Percentiles rank a stretch among this genome's conserved stretches.
Conservation (phyloP, 1,140 invertebrate genomes). For the Anoplophora glabripennis region DNA sequence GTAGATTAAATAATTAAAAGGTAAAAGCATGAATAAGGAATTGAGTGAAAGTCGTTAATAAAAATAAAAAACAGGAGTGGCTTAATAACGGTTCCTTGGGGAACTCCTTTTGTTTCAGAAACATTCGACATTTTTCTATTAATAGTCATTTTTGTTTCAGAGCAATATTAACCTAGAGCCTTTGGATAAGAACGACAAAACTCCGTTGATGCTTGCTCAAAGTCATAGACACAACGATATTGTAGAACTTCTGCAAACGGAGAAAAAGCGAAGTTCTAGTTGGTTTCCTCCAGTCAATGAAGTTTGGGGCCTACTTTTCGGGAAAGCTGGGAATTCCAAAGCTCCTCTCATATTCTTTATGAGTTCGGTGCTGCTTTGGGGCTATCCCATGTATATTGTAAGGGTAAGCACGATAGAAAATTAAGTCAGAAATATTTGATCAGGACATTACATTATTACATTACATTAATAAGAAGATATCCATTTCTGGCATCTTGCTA, state of each 20-base stretch:
- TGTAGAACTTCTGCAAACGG: constrained; percentile 73
- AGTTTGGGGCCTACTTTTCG: constrained; percentile 86
- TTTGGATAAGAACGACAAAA: constrained; percentile 87
- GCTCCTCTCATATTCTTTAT: constrained; percentile 82
- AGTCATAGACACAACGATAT: constrained; percentile 83
- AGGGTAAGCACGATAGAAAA: too few species aligned
- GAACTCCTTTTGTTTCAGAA: too few species aligned
- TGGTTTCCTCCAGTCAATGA: constrained; percentile 84
- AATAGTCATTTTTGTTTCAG: constrained; percentile 47
- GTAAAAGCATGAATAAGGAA: too few species aligned
- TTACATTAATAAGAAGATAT: too few species aligned
- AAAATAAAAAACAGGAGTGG: too few species aligned
- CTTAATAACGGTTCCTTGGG: too few species aligned
- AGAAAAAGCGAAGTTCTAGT: constrained; percentile 74
- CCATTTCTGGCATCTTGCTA: too few species aligned
- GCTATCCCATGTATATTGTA: constrained; percentile 89
- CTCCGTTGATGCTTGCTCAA: constrained; percentile 81
- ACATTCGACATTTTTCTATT: background rate
- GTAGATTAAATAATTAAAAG: too few species aligned
- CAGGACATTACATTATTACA: background rate
- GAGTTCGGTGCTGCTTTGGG: constrained; percentile 82
- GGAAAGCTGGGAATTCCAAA: constrained; percentile 85
- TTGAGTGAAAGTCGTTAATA: too few species aligned
- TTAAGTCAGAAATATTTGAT: background rate
- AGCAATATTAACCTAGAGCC: constrained; percentile 82